Conservation (phyloP, 1,140 invertebrate genomes). For the Lepidotrigona ventralis region DNA sequence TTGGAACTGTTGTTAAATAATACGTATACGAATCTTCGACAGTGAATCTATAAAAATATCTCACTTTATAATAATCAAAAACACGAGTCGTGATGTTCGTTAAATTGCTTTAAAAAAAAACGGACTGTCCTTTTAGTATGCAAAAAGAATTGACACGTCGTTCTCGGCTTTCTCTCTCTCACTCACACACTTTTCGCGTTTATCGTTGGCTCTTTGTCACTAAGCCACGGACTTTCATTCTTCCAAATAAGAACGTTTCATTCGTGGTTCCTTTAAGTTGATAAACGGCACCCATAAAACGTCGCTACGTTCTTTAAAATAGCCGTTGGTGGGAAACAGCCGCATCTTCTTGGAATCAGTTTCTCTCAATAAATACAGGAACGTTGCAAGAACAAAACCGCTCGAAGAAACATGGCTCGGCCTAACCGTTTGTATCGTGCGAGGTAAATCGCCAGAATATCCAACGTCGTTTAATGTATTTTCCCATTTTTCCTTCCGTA, state of each 20-base stretch:
- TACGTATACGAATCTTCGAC: no score
- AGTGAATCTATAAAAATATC: no score
- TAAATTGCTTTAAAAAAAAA: background rate
- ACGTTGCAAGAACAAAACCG: constrained; percentile 52
- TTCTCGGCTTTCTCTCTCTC: background rate
- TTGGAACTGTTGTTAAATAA: background rate
- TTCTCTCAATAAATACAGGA: constrained; percentile 46
- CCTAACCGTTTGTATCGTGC: constrained; percentile 53
- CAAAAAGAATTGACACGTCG: background rate
- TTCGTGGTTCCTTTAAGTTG: constrained; percentile 16
- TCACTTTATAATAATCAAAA: background rate
- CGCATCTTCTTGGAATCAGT: constrained; percentile 30
- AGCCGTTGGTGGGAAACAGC: constrained; percentile 15
- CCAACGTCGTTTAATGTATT: constrained; percentile 71
- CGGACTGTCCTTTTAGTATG: background rate
- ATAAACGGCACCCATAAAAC: constrained; percentile 28
- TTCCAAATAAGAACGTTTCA: constrained; percentile 19
- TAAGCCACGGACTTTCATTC: constrained; percentile 4
- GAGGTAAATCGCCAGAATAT: constrained; percentile 53
- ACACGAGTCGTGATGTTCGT: background rate
- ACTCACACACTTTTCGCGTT: background rate
- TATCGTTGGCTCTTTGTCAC: background rate
- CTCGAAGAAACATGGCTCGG: constrained; percentile 51
- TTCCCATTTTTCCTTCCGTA: constrained; percentile 67
- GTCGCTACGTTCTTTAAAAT: constrained; percentile 31